Percentiles rank a stretch among this genome's conserved stretches.
Evolutionary conservation across 2,113 vertebrate genomes (phyloP).

Genomic region (Alectura lathami): DNA sequence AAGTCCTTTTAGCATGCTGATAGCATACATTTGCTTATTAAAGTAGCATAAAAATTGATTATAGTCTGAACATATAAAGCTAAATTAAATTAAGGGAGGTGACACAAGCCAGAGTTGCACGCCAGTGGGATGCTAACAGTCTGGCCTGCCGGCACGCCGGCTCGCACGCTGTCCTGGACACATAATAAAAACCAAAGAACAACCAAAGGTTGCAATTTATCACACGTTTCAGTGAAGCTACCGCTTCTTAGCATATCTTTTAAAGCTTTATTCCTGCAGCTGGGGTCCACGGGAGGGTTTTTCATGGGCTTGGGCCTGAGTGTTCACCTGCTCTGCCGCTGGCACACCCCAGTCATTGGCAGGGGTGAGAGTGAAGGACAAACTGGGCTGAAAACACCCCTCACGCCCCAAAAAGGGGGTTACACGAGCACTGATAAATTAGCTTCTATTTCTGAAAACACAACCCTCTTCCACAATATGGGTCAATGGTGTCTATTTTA

Average conservation of each 20-base stretch:
- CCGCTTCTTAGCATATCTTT: not conserved
- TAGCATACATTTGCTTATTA: constrained; percentile 57
- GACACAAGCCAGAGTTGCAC: constrained; percentile 7
- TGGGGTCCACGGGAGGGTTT: not conserved
- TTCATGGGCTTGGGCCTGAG: not conserved
- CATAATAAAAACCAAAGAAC: not conserved
- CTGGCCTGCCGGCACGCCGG: accelerated
- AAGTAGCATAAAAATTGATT: constrained; percentile 66
- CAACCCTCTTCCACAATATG: not conserved
- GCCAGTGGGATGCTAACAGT: not conserved
- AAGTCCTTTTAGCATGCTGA: constrained; percentile 44
- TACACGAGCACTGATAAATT: not conserved
- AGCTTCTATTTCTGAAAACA: not conserved
- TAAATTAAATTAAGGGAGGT: constrained; percentile 54
- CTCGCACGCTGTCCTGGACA: not conserved
- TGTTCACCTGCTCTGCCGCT: not conserved
- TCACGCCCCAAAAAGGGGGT: not conserved
- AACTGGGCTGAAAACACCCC: not conserved
- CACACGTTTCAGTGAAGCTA: not conserved
- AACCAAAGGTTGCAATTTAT: not conserved
- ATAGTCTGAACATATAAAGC: constrained; percentile 48
- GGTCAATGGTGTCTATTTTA: constrained; percentile 37
- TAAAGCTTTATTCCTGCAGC: not conserved
- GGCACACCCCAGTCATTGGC: not conserved
- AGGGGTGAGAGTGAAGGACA: not conserved